A percentile compares a stretch with the other conserved stretches of the same genome.
Conservation (phyloP, 2,888 invertebrate genomes). For the Ditula angustiorana region DNA sequence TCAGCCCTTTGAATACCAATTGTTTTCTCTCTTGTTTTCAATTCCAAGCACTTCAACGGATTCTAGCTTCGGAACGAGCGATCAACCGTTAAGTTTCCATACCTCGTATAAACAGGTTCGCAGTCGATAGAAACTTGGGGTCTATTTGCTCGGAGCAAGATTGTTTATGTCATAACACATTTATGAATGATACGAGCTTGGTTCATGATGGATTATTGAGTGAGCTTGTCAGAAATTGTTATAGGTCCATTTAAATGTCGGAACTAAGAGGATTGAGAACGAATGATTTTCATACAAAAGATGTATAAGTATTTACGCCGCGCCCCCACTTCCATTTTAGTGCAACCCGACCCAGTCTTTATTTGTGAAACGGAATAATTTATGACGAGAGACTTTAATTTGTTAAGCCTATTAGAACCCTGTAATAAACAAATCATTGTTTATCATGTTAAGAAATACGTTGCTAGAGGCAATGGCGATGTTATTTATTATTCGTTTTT, state of each 20-base stretch:
- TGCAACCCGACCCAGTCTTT: neutral
- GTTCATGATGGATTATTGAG: neutral
- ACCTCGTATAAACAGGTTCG: neutral
- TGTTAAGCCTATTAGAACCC: too few relatives aligned
- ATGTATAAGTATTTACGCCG: neutral
- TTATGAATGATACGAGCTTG: too few relatives aligned
- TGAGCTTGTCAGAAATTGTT: neutral
- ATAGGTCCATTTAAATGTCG: neutral
- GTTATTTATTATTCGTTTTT: too few relatives aligned
- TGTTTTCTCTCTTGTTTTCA: slow-evolving; percentile 16
- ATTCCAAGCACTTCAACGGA: neutral
- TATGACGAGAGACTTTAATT: neutral
- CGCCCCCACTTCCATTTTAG: neutral
- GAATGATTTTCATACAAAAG: neutral
- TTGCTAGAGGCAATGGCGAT: too few relatives aligned
- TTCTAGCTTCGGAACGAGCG: neutral
- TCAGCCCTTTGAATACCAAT: slow-evolving; percentile 17
- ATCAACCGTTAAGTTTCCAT: neutral
- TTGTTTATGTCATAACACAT: too few relatives aligned
- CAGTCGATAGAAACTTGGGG: neutral
- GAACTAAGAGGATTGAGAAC: neutral
- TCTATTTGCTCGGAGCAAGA: neutral
- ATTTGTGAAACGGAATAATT: neutral
- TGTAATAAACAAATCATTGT: too few relatives aligned
- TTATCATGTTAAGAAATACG: too few relatives aligned